phyloP scores from a whole-genome alignment of 2,797 vertebrate species.

The Anisognathus igniventris region DNA sequence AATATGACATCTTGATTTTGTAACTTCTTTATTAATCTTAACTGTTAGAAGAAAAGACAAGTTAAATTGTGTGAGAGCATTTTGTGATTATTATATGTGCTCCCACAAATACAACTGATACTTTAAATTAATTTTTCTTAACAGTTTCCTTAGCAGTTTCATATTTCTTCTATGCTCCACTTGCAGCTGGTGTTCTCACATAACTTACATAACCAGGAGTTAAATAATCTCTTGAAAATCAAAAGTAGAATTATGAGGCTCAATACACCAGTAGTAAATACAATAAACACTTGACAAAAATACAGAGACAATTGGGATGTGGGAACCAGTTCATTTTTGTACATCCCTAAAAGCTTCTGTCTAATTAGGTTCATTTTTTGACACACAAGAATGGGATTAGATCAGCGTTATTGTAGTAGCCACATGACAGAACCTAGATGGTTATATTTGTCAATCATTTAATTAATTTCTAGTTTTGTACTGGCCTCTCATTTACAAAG shows the following conservation, averaged over 20 bases:
- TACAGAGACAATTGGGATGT: background rate
- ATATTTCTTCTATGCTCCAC: background rate
- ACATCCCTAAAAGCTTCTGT: background rate
- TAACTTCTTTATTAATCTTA: slow-evolving; percentile 19
- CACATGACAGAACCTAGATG: background rate
- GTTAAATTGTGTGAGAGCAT: background rate
- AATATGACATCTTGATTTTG: background rate
- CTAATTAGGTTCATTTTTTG: slow-evolving; percentile 8
- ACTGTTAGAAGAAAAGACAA: slow-evolving; percentile 23
- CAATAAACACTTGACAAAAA: slow-evolving; percentile 33
- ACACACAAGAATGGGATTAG: background rate
- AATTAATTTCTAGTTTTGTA: background rate
- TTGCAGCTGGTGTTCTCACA: background rate
- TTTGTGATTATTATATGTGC: background rate
- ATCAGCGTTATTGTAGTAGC: background rate
- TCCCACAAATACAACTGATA: background rate
- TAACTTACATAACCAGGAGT: background rate
- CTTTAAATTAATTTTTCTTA: background rate
- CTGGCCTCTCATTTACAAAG: background rate
- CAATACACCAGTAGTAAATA: slow-evolving; percentile 6
- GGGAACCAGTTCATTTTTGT: background rate
- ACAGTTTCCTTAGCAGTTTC: background rate
- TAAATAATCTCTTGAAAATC: slow-evolving; percentile 8
- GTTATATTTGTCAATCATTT: slow-evolving; percentile 14
- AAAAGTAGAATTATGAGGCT: background rate